A percentile compares a stretch with the other conserved stretches of the same genome.
These are phyloP conservation scores for Nephrotoma guestfalica DNA, from an alignment of 2,888 invertebrate genomes.

Conservation along the genomic window DNA sequence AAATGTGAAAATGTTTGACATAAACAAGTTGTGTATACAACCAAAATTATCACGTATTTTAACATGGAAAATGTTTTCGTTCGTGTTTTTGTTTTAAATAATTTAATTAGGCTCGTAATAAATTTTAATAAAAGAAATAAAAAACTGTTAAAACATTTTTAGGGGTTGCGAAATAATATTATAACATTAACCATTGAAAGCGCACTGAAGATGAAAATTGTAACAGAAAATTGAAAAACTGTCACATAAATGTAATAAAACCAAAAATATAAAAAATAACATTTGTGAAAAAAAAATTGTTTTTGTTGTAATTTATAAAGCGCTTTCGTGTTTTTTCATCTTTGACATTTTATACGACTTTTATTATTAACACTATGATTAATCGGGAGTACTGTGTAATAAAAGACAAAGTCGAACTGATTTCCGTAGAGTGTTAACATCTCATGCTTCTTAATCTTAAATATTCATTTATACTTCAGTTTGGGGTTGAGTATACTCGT, in stretches of 20 bases:
- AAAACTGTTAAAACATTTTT: not conserved
- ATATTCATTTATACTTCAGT: not conserved
- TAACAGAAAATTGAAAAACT: not conserved
- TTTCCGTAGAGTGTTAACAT: not conserved
- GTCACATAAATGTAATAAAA: not conserved
- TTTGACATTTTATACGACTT: not conserved
- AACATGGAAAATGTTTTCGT: not conserved
- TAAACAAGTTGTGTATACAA: not conserved
- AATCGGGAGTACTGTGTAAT: not conserved
- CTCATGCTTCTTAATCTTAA: not conserved
- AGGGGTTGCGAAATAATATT: not conserved
- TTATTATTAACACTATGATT: not conserved
- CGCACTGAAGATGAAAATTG: not conserved
- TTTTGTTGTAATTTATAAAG: not conserved
- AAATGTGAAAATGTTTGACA: not conserved
- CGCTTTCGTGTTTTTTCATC: not conserved
- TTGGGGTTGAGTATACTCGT: not conserved
- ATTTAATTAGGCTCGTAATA: not conserved
- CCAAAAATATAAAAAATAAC: not conserved
- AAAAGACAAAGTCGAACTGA: not conserved
- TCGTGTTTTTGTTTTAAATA: not conserved
- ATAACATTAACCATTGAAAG: not conserved
- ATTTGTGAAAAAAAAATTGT: not conserved
- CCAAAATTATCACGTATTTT: not conserved
- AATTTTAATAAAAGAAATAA: not conserved